A percentile compares a stretch with the other conserved stretches of the same genome.
Conservation (phyloP, 2,797 vertebrate genomes). For the Poeciliopsis paucimaculata region DNA sequence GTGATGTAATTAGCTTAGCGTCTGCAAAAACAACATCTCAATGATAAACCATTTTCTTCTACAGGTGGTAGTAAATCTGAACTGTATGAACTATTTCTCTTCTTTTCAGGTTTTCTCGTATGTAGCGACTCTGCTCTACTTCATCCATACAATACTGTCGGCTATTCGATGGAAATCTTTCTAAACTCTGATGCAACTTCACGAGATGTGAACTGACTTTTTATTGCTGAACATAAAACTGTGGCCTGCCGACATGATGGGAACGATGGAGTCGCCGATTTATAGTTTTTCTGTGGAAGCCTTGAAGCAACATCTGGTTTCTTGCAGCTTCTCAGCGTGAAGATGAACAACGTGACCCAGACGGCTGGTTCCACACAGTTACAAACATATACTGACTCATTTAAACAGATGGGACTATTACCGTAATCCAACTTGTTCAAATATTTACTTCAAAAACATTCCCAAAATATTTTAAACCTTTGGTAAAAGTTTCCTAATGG, state of each 20-base stretch:
- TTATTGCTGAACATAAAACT: constrained; percentile 3
- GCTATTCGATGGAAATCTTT: constrained; percentile 80
- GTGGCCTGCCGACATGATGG: constrained; percentile 1
- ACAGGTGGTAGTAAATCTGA: neutral
- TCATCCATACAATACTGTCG: constrained; percentile 77
- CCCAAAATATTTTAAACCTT: neutral
- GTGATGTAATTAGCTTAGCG: neutral
- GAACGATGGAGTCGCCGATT: neutral
- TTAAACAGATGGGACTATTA: neutral
- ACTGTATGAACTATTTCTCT: neutral
- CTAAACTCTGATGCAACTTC: constrained; percentile 38
- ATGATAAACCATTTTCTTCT: neutral
- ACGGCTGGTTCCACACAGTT: neutral
- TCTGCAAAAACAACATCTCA: neutral
- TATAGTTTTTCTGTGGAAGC: neutral
- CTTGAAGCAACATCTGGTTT: constrained; percentile 12
- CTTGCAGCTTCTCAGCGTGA: neutral
- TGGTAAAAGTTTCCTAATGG: neutral
- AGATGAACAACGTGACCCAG: neutral
- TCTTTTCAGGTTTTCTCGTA: constrained; percentile 78
- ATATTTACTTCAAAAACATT: neutral
- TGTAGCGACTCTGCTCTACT: constrained; percentile 73
- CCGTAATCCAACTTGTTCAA: neutral
- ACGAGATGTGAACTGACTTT: neutral
- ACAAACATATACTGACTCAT: neutral